These are phyloP conservation scores for Solenodon paradoxus DNA, from an alignment of 2,113 vertebrate species.

Conservation along the genomic window DNA sequence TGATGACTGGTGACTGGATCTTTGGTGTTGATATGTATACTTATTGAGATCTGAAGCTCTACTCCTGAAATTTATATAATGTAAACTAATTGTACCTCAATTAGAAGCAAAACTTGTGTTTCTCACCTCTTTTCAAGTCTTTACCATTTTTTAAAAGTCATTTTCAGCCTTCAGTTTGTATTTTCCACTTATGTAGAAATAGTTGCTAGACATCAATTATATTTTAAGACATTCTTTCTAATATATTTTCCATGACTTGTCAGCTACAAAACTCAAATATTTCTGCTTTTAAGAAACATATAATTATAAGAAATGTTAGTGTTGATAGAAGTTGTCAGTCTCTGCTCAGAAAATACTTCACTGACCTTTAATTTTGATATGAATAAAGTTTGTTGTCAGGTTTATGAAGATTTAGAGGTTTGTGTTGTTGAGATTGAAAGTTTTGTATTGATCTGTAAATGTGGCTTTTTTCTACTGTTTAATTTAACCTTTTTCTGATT, in stretches of 20 bases:
- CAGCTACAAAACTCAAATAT: constrained; percentile 44
- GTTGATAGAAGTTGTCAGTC: constrained; percentile 71
- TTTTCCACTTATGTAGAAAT: background rate
- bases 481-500: background rate
- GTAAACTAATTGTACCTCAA: too few species aligned
- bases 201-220: background rate
- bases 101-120: too few species aligned
- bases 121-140: background rate
- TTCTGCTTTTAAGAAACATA: constrained; percentile 68
- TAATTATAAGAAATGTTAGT: constrained; percentile 64
- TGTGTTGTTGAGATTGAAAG: constrained; percentile 51
- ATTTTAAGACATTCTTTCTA: constrained; percentile 29
- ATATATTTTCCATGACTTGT: constrained; percentile 45
- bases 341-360: constrained; percentile 65
- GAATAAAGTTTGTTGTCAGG: constrained; percentile 77
- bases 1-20: too few species aligned
- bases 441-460: constrained; percentile 68
- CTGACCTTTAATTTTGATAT: constrained; percentile 79
- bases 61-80: too few species aligned
- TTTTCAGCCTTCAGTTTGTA: background rate
- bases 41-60: too few species aligned
- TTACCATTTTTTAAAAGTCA: background rate
- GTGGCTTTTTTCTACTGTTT: background rate
- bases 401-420: constrained; percentile 72
- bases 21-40: too few species aligned